phyloP scores from a whole-genome alignment of 2,113 vertebrate genomes.

The Asarcornis scutulata region DNA sequence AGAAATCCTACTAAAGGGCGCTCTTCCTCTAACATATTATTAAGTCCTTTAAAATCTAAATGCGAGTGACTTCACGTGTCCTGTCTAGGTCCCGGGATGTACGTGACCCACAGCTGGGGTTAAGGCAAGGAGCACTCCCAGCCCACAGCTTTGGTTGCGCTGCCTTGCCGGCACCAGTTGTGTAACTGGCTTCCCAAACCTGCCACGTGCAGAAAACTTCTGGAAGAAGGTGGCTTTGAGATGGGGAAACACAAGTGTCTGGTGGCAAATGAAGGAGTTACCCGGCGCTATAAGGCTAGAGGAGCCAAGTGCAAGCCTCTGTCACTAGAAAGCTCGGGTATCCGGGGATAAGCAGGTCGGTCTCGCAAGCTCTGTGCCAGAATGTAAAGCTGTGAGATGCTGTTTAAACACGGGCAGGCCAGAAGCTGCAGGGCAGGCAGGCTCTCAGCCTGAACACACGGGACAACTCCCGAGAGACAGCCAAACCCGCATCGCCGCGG shows the following conservation, averaged over 20 bases:
- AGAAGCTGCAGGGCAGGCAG: neutral
- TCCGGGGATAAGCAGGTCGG: neutral
- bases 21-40: neutral
- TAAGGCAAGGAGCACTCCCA: neutral
- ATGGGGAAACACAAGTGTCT: neutral
- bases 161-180: too few species aligned
- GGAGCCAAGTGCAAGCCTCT: neutral
- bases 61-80: neutral
- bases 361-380: neutral
- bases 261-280: neutral
- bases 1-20: neutral
- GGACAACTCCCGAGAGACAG: too few species aligned
- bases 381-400: accelerated
- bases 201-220: neutral
- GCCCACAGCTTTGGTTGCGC: neutral
- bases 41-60: neutral
- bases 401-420: neutral
- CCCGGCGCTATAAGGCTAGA: accelerated
- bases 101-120: neutral
- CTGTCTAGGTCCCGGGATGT: neutral
- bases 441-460: too few species aligned
- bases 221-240: neutral
- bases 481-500: neutral
- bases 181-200: neutral
- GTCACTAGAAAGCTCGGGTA: neutral